Conservation (phyloP, 1,140 invertebrate genomes). For the Lepidotrigona ventralis region DNA sequence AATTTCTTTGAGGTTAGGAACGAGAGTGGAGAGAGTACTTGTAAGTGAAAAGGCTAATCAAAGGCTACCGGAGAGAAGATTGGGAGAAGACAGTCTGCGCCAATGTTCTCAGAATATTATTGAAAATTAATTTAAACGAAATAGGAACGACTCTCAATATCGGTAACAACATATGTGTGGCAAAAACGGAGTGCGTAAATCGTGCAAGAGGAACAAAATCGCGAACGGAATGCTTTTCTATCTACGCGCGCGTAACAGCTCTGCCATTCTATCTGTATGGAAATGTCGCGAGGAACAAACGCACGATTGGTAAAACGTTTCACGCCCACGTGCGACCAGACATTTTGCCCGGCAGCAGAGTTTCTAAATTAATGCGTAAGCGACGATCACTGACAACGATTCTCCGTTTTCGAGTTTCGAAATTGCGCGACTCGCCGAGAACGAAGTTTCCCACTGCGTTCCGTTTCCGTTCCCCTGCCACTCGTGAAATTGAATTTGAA, state of each 20-base stretch:
- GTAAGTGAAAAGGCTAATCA: no score
- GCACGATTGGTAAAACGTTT: background rate
- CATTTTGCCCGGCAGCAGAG: background rate
- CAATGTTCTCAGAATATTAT: background rate
- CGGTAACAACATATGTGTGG: background rate
- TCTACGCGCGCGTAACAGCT: background rate
- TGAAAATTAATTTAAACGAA: background rate
- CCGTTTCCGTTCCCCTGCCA: background rate
- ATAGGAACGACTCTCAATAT: background rate
- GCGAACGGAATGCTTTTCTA: background rate
- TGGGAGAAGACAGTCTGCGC: no score
- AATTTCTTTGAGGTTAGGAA: no score
- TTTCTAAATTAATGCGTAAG: constrained; percentile 13
- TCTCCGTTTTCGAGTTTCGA: no score
- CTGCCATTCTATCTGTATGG: background rate
- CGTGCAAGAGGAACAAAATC: background rate
- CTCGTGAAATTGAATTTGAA: background rate
- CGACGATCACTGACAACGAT: background rate
- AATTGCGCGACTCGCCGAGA: background rate
- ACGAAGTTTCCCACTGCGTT: background rate
- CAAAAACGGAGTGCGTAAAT: background rate
- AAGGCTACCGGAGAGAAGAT: no score
- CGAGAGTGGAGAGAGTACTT: no score
- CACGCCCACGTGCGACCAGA: constrained; percentile 8
- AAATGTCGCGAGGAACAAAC: constrained; percentile 7